A percentile compares a stretch with the other conserved stretches of the same genome.
These are phyloP conservation scores for Hippocampus comes DNA, from an alignment of 2,113 vertebrate genomes.

Conservation along the genomic window DNA sequence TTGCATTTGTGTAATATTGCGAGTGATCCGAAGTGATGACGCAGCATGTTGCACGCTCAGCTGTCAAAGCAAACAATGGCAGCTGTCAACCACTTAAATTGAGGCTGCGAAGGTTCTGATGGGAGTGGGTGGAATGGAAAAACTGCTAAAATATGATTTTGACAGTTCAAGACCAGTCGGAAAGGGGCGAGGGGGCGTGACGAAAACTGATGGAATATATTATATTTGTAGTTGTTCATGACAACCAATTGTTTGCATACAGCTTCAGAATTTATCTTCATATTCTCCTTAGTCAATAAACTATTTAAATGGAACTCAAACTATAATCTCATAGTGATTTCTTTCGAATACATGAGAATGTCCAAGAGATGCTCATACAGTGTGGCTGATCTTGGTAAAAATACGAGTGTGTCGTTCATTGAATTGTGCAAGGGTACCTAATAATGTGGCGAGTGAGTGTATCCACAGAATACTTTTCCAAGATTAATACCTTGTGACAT, in stretches of 20 bases:
- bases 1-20: conserved; percentile 31
- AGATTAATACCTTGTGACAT: not conserved
- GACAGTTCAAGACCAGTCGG: not conserved
- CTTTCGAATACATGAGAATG: not conserved
- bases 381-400: not conserved
- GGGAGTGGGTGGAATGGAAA: conserved; percentile 47
- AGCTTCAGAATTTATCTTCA: not conserved
- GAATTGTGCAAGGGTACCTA: not conserved
- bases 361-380: not conserved
- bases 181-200: not conserved
- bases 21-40: conserved; percentile 40
- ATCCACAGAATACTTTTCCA: not conserved
- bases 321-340: no score
- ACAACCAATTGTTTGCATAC: not conserved
- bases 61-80: conserved; percentile 58
- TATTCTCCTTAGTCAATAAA: not conserved
- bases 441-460: not conserved
- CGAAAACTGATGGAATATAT: not conserved
- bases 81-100: conserved; percentile 44
- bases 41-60: conserved; percentile 32
- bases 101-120: conserved; percentile 49
- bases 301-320: no score
- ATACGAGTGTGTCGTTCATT: not conserved
- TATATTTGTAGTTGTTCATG: not conserved
- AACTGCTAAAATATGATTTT: conserved; percentile 49